These are phyloP conservation scores for Coenobita brevimanus DNA, from an alignment of 1,140 invertebrate genomes.

Conservation along the genomic window DNA sequence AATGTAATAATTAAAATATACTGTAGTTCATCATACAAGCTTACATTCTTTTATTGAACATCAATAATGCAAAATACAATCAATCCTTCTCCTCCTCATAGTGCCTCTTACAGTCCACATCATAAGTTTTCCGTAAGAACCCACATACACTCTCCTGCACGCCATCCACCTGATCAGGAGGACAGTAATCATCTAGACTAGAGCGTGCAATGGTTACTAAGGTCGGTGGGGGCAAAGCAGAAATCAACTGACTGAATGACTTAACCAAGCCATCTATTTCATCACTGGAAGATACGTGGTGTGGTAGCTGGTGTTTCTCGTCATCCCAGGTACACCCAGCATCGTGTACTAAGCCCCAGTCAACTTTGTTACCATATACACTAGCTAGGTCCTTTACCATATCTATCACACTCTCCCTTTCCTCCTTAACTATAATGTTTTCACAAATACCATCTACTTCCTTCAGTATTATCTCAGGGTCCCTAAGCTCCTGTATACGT, in stretches of 20 bases:
- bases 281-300: constrained; percentile 83
- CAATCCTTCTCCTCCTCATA: constrained; percentile 8
- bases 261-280: constrained; percentile 81
- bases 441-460: constrained; percentile 48
- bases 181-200: constrained; percentile 91
- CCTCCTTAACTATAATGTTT: neutral
- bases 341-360: constrained; percentile 86
- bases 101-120: constrained; percentile 33
- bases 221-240: constrained; percentile 80
- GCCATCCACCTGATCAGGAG: constrained; percentile 81
- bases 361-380: constrained; percentile 76
- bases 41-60: too few relatives aligned
- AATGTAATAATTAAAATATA: too few relatives aligned
- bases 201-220: constrained; percentile 82
- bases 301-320: constrained; percentile 80
- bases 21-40: too few relatives aligned
- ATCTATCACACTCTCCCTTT: constrained; percentile 9
- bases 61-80: too few relatives aligned
- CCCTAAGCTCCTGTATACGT: constrained; percentile 45
- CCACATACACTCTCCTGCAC: constrained; percentile 77
- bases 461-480: constrained; percentile 34
- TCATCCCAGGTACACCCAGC: constrained; percentile 91
- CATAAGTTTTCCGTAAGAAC: constrained; percentile 37
- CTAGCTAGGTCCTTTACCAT: constrained; percentile 43
- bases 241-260: constrained; percentile 78